These are phyloP conservation scores for Rostratula benghalensis DNA, from an alignment of 2,113 vertebrate species.

Conservation along the genomic window DNA sequence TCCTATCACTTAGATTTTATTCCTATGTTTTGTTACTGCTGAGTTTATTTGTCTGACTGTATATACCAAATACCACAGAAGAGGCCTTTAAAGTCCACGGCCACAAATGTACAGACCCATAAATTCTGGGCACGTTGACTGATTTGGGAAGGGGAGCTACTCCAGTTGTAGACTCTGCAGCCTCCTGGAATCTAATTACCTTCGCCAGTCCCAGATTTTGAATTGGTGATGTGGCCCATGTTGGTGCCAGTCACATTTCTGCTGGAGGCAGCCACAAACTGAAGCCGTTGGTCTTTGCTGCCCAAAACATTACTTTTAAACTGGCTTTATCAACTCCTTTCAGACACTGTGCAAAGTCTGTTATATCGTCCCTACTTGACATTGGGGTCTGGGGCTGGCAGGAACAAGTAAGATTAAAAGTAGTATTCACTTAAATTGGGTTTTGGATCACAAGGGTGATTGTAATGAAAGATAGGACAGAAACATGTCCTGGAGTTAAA, in stretches of 20 bases:
- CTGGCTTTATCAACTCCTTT: not conserved
- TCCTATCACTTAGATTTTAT: not conserved
- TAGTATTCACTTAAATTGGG: not conserved
- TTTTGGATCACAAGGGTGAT: not conserved
- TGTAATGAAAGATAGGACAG: not conserved
- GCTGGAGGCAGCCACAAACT: not conserved
- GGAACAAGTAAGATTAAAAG: not conserved
- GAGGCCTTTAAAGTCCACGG: not conserved
- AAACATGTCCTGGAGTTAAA: not conserved
- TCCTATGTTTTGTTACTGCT: not conserved
- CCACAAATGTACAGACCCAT: not conserved
- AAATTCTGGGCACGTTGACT: not conserved
- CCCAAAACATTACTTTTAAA: not conserved
- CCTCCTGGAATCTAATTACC: not conserved
- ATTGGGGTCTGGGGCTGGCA: not conserved
- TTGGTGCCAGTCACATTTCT: not conserved
- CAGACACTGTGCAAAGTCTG: not conserved
- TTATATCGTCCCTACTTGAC: not conserved
- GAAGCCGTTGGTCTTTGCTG: not conserved
- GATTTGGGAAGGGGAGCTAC: not conserved
- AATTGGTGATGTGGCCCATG: not conserved
- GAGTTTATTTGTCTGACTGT: not conserved
- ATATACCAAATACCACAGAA: not conserved
- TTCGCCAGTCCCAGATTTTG: not conserved
- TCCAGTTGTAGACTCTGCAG: not conserved